phyloP scores from a whole-genome alignment of 2,888 invertebrate species.

The Agrochola lychnidis region DNA sequence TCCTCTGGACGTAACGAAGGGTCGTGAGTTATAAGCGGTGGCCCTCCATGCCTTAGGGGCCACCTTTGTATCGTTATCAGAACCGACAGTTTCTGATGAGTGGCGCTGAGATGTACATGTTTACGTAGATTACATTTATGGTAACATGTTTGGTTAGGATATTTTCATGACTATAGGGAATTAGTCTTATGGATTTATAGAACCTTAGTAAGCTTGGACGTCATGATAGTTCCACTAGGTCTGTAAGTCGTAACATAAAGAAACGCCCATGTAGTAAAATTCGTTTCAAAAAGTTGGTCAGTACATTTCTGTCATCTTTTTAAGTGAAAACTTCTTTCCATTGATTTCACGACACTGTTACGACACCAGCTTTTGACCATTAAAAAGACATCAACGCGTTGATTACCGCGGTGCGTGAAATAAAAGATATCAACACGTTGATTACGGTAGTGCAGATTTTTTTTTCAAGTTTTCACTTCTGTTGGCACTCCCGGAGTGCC shows the following conservation, averaged over 20 bases:
- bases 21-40: conserved; percentile 24
- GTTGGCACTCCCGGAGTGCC: too few relatives aligned
- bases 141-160: conserved; percentile 1
- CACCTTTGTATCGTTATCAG: conserved; percentile 38
- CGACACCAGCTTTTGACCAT: too few relatives aligned
- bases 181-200: neutral
- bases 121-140: conserved; percentile 1
- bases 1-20: conserved; percentile 26
- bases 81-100: conserved; percentile 25
- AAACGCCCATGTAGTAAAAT: too few relatives aligned
- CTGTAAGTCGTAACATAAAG: neutral
- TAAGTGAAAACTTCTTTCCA: too few relatives aligned
- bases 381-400: too few relatives aligned
- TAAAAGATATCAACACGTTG: too few relatives aligned
- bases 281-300: neutral
- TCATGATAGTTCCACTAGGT: neutral
- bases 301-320: neutral
- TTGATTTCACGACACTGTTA: too few relatives aligned
- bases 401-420: too few relatives aligned
- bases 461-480: too few relatives aligned
- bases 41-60: conserved; percentile 22
- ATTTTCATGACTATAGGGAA: neutral
- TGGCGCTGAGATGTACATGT: conserved; percentile 11
- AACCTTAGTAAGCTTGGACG: neutral
- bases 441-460: too few relatives aligned